Conservation (phyloP, 2,113 vertebrate species). For the Phyllopteryx taeniolatus region DNA sequence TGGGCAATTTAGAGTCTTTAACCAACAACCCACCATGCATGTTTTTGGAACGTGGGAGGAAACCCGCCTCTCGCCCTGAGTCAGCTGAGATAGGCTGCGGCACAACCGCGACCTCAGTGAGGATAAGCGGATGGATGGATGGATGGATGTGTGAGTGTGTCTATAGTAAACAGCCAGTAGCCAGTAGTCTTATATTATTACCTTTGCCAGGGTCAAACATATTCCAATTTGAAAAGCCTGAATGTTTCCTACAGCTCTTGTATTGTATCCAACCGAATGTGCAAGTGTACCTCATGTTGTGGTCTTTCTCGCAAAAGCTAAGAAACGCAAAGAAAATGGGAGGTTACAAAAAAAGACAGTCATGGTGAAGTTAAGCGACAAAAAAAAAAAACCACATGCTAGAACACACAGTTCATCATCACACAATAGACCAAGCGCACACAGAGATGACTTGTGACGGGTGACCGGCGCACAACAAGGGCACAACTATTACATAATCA, state of each 20-base stretch:
- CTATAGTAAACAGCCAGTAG: too few relatives aligned
- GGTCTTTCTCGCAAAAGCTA: neutral
- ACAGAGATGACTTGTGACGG: conserved; percentile 33
- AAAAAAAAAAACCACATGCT: conserved; percentile 25
- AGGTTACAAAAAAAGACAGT: conserved; percentile 12
- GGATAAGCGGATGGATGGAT: too few relatives aligned
- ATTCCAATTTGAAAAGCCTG: neutral
- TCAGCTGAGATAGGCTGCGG: too few relatives aligned
- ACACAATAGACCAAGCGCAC: conserved; percentile 15
- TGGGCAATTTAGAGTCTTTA: too few relatives aligned
- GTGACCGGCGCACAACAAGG: conserved; percentile 51
- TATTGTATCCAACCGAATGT: too few relatives aligned
- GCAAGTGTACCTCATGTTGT: neutral
- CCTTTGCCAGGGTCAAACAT: neutral
- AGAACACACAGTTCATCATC: conserved; percentile 14
- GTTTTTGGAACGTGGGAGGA: too few relatives aligned
- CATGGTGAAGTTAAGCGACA: conserved; percentile 10
- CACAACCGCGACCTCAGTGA: too few relatives aligned
- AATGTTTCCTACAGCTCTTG: too few relatives aligned
- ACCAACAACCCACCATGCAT: too few relatives aligned
- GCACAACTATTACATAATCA: conserved; percentile 50
- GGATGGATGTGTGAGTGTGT: too few relatives aligned
- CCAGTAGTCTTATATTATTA: neutral
- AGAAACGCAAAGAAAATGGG: neutral
- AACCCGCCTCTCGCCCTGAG: too few relatives aligned